Evolutionary conservation across 2,888 invertebrate species (phyloP), one percentile per base, ranked within the genome.

Genomic region (Morinoia aosen): DNA sequence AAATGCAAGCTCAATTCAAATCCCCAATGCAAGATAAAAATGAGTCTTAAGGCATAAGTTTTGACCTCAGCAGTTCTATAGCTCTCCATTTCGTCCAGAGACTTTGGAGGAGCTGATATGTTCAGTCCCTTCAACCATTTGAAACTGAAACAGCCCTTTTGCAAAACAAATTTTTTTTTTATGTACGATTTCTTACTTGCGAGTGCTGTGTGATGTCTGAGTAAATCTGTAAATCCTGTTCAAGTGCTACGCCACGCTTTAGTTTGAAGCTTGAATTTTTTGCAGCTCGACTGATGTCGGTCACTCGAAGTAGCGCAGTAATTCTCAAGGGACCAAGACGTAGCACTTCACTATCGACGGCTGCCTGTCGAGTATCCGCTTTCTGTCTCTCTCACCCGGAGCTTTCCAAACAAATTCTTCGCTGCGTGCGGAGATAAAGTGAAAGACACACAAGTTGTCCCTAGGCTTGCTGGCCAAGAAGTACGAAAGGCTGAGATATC

Each of bases 291-390:
- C 76, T 76, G 25, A 33, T 16, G 76, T 76, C 76, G 76, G 76
- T 76, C 25, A 76, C 76, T 33, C 19, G 2, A 33, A 33, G 33
- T 33, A 76, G 76, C 39, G 90, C 90, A 12, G 90, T 76, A 90
- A 48, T 90, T 90, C 90, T 48, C 48, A 8, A 19, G 90, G 39
- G 90, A 48, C 90, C 90, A 48, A 48, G 48, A 90, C 90, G 48
- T 40, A 90, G 90, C 90, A 90, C 90, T 90, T 56, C 93, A 33
- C 93, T 57, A 57, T 93, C 57, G 93, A 93, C 93, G 57, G 25
- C 56, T 57, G 93, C n/a, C 93, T 33, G 57, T 57, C 93, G 57
- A 57, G 93, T 93, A 93, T 93, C 93, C 93, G 93, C 57, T 93
- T 93, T 93, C 93, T 57, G 93, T 93, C 93, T 48, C 48, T 90